Evolutionary conservation across 2,888 invertebrate species (phyloP), one percentile per base, ranked within the genome.

Genomic region (Drosophila koepferae): DNA sequence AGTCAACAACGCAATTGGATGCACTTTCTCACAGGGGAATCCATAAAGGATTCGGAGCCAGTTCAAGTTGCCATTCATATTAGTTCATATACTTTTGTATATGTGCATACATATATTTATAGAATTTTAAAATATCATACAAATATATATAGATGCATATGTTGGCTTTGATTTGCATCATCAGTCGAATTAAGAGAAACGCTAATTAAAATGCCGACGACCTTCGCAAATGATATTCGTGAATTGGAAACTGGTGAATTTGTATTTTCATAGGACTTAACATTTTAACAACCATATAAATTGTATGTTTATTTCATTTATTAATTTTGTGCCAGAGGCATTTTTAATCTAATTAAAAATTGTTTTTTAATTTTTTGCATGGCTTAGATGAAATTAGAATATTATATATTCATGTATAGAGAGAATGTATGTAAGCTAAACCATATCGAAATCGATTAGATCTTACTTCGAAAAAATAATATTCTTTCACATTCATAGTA

Each of bases 81-180:
- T 8, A n/a, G 44, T 34, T 58, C 23, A 12, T 0, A n/a, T 43
- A 10, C 12, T 10, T 36, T 12, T 10, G 3, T 12, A 10, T 12
- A 7, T 12, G 1, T 40, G 2, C 4, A 12, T 12, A 14, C 0
- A 1, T 38, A 9, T 38, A 60, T 51, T 18, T 51, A 6, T 51
- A 34, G n/a, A 10, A 31, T n/a, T 12, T n/a, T n/a, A 10, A 23
- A 10, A 14, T 23, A 55, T 3, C 18, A 7, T 36, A 40, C 16
- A 53, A 1, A 38, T 20, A 23, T 14, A n/a, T 12, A 46, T 40
- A 20, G 40, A 23, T 14, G 48, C 31, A 43, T 41, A 54, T 56
- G 18, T 70, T 70, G 82, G 59, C 69, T 65, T 74, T 80, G 34
- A 69, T 67, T 68, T 65, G 66, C 59, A 43, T 55, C 63, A 60